Evolutionary conservation across 2,888 invertebrate genomes (phyloP), one percentile per base, ranked within the genome.

Genomic region (Drosophila mayaguana): DNA sequence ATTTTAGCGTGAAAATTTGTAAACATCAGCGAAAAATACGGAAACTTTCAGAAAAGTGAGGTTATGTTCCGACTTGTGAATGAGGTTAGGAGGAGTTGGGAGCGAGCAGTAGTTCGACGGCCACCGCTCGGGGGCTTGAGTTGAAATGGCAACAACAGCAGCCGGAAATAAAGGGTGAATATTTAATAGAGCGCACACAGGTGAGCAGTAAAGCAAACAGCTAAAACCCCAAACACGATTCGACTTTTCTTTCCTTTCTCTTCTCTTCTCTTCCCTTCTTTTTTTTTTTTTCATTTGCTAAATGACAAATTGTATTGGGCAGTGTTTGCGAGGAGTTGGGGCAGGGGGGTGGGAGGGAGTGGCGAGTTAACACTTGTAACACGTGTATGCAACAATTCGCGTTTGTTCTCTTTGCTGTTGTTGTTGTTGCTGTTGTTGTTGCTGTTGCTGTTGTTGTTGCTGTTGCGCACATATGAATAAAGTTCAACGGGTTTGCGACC

Each of bases 1-100:
- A 88, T 88, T 84, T 84, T 77, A 77, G 74, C 81, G 81, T 84
- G 84, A 81, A 88, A 88, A 86, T 86, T 86, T 86, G 86, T 88
- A 76, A 84, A 85, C 82, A 88, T 83, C 88, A 84, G 32, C 48
- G 79, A 72, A 66, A 81, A 75, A 75, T 84, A 72, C 72, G 70
- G 72, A 72, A 84, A 82, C 73, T 84, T 78, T 66, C 72, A 77
- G 70, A 36, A 22, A 34, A 20, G 42, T 12, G n/a, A 32, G 43
- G 56, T 8, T 32, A 32, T 73, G 68, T 70, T 55, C 72, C 72
- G 69, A 64, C 25, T 59, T 50, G 66, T 45, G 40, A 32, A 22
- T 11, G n/a, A 34, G 45, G 61, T 11, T 28, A 40, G 55, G 16
- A 32, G 32, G 32, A 32, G 32, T 32, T 32, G 32, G 32, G 32